A percentile compares a stretch with the other conserved stretches of the same genome.
Evolutionary conservation across 2,888 invertebrate species (phyloP).

Genomic region (Drosophila falleni): DNA sequence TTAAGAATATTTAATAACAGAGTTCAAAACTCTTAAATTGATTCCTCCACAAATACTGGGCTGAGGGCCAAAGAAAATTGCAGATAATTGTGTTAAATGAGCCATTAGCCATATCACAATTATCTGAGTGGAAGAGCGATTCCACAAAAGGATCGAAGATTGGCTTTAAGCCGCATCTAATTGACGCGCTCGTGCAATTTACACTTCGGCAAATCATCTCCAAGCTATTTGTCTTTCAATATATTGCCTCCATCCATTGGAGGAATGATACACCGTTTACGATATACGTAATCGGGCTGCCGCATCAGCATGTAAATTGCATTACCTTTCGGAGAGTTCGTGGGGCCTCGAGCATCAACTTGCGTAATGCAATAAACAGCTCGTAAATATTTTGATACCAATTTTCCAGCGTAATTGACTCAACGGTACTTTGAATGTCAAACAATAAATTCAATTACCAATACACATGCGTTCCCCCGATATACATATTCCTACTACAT

Average conservation of each 20-base stretch:
- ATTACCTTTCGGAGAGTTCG: conserved; percentile 53
- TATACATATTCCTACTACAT: not conserved
- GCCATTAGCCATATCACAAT: conserved; percentile 31
- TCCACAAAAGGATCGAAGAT: conserved; percentile 7
- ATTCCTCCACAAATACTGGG: not conserved
- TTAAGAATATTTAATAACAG: not conserved
- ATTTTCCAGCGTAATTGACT: conserved; percentile 83
- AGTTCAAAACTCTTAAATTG: not conserved
- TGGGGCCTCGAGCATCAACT: conserved; percentile 54
- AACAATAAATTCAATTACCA: conserved; percentile 84
- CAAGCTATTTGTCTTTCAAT: conserved; percentile 40
- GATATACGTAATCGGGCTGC: conserved; percentile 59
- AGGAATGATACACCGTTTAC: conserved; percentile 45
- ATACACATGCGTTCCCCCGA: conserved; percentile 59
- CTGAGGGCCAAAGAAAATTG: not conserved
- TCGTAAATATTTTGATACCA: conserved; percentile 83
- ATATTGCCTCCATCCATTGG: conserved; percentile 16
- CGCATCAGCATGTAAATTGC: conserved; percentile 79
- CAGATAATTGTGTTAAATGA: conserved; percentile 28
- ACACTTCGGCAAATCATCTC: conserved; percentile 63
- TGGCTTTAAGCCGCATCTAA: conserved; percentile 33
- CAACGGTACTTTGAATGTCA: conserved; percentile 83
- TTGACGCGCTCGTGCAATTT: conserved; percentile 62
- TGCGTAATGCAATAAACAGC: conserved; percentile 80
- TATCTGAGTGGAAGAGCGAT: not conserved